Evolutionary conservation across 2,888 invertebrate genomes (phyloP).

Genomic region (Didymodactylos carnosus): DNA sequence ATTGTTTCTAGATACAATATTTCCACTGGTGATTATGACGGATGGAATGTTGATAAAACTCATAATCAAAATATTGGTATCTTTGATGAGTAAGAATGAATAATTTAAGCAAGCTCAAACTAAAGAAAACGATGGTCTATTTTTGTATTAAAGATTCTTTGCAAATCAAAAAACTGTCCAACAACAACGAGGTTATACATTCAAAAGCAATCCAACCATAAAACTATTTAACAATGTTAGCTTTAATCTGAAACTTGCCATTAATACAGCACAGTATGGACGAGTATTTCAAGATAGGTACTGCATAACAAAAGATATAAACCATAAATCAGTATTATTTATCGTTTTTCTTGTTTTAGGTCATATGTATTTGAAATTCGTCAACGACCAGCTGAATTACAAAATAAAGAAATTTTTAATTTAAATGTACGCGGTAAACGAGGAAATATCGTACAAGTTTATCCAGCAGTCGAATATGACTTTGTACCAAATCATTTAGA

Average conservation of each 20-base stretch:
- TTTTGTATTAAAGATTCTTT: not conserved
- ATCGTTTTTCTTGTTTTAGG: slow-evolving; percentile 19
- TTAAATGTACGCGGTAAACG: slow-evolving; percentile 14
- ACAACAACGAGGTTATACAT: slow-evolving; percentile 25
- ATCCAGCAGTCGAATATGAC: slow-evolving; percentile 33
- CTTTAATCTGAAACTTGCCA: slow-evolving; percentile 25
- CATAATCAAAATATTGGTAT: slow-evolving; percentile 9
- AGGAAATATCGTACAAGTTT: slow-evolving; percentile 20
- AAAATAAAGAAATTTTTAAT: slow-evolving; percentile 5
- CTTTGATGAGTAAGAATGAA: not conserved
- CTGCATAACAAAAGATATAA: not conserved
- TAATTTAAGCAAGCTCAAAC: not conserved
- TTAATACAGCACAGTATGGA: slow-evolving; percentile 33
- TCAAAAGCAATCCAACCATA: slow-evolving; percentile 28
- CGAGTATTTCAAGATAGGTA: slow-evolving; percentile 33
- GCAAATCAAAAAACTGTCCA: slow-evolving; percentile 18
- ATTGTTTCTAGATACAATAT: slow-evolving; percentile 26
- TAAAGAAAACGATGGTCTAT: not conserved
- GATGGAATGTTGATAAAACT: slow-evolving; percentile 22
- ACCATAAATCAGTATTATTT: not conserved
- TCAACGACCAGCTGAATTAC: slow-evolving; percentile 17
- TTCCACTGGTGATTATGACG: slow-evolving; percentile 29
- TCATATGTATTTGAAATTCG: slow-evolving; percentile 28
- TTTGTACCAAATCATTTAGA: slow-evolving; percentile 30
- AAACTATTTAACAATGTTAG: slow-evolving; percentile 24